Evolutionary conservation across 1,140 invertebrate species (phyloP), one percentile per base, ranked within the genome.

Genomic region (Arion vulgaris): DNA sequence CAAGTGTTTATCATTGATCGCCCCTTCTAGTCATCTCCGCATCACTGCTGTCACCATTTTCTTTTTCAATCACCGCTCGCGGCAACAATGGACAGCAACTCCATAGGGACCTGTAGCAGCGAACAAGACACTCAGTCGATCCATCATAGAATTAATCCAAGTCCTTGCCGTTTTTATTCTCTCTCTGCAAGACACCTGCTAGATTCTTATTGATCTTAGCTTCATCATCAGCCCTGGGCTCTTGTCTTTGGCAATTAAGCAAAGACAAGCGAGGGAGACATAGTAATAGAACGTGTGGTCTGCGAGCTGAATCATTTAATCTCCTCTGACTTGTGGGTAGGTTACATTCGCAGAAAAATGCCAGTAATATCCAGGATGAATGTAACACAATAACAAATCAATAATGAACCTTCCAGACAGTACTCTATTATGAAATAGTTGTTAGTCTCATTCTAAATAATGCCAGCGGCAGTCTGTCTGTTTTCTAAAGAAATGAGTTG

Each of bases 1-100:
- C 28, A 78, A 78, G 76, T 62, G 76, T 78, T 32, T 78, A 57
- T 39, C 76, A 78, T 78, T 78, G 76, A 78, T 78, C 76, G 76
- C 5, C 45, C 15, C 76, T 68, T 78, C 57, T 34, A 39, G 32
- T 36, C 53, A 66, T 68, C 62, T 76, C 5, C 41, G 51, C 74
- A 76, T 34, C 74, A 41, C 45, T 45, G 49, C 45, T 76, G 74
- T 28, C 49, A 36, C 41, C 39, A 51, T 36, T 76, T 76, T 39
- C 57, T 62, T 66, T 68, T 78, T 68, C 76, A 78, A 78, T 78
- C 76, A 78, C 51, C 57, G 51, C 62, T 68, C 32, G 4, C 49
- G 57, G 76, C 53, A 66, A 66, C 53, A 68, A 78, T 49, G 51
- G 51, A 4, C 49, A 66, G 19, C 57, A 78, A 39, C 76, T 68